Evolutionary conservation across 1,140 invertebrate genomes (phyloP), one percentile per base, ranked within the genome.

Genomic region (Spodoptera frugiperda): DNA sequence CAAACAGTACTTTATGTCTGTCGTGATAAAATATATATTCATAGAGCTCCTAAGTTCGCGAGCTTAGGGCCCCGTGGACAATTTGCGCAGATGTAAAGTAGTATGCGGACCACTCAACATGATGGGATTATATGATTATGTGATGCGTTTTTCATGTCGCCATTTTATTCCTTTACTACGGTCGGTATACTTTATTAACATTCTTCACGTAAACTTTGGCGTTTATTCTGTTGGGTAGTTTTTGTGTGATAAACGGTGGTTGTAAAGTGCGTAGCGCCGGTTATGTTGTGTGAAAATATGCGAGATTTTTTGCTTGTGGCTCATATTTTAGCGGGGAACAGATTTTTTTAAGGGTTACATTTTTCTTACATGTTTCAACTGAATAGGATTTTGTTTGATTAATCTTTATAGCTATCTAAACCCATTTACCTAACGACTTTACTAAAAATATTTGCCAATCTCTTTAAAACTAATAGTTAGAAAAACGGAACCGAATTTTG

Each of bases 41-140:
- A 46, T 61, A 17, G 14, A 12, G 30, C 15, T 39, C 39, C 17
- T 39, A 25, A 54, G 46, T 51, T 57, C 17, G 30, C 44, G 33
- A 72, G 72, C 55, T 65, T 72, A 54, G 17, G 67, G 54, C 65
- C 51, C 59, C 51, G 17, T 46, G 70, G 54, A 71, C 74, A 75
- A 78, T 75, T 79, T 78, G 77, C 48, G 61, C n/a, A 71, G 49
- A 83, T 79, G 82, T 81, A 81, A 80, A 82, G 63, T 77, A 84
- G 74, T 55, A 59, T 30, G 54, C 78, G 73, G 74, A 79, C 77
- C 79, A 82, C 82, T 84, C 80, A 81, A 80, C 80, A 63, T 85
- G 82, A 87, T 87, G 83, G 85, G 82, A 77, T 84, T 81, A 85
- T 84, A 86, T 79, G 81, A 82, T 87, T 85, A 87, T 87, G 83